Conservation (phyloP, 2,113 vertebrate species). For the Cavia aperea region DNA sequence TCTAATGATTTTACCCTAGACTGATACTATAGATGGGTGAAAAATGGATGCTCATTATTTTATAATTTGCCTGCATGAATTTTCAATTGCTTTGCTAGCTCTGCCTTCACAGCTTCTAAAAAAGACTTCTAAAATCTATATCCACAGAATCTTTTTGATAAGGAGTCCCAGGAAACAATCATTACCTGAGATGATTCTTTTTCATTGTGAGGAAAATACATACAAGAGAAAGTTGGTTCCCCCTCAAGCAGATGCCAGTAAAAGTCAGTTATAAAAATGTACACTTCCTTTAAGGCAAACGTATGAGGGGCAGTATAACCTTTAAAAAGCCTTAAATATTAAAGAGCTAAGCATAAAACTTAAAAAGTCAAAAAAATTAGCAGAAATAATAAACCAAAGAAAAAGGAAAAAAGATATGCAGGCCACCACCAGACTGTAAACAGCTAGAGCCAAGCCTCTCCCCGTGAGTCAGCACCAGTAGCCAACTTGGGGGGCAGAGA, state of each 20-base stretch:
- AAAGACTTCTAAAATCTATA: background rate
- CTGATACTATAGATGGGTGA: background rate
- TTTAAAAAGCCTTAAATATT: background rate
- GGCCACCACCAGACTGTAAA: too few species aligned
- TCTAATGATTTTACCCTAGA: background rate
- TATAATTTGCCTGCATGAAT: background rate
- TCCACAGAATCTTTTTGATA: background rate
- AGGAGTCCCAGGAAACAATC: constrained; percentile 19
- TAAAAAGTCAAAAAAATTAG: background rate
- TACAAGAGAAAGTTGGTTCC: background rate
- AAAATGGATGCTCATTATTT: constrained; percentile 12
- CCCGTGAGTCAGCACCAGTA: too few species aligned
- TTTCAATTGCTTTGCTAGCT: constrained; percentile 23
- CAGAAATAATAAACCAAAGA: background rate
- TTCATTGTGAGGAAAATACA: background rate
- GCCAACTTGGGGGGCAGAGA: too few species aligned
- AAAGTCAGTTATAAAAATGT: background rate
- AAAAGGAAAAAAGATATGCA: background rate
- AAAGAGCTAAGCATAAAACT: background rate
- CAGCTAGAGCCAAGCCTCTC: too few species aligned
- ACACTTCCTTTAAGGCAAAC: background rate
- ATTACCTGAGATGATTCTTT: background rate
- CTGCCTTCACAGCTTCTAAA: constrained; percentile 14
- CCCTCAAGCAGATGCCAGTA: background rate
- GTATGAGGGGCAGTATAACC: background rate